These are phyloP conservation scores for Caenorhabditis japonica DNA, from an alignment of 2,888 invertebrate genomes.

Conservation along the genomic window DNA sequence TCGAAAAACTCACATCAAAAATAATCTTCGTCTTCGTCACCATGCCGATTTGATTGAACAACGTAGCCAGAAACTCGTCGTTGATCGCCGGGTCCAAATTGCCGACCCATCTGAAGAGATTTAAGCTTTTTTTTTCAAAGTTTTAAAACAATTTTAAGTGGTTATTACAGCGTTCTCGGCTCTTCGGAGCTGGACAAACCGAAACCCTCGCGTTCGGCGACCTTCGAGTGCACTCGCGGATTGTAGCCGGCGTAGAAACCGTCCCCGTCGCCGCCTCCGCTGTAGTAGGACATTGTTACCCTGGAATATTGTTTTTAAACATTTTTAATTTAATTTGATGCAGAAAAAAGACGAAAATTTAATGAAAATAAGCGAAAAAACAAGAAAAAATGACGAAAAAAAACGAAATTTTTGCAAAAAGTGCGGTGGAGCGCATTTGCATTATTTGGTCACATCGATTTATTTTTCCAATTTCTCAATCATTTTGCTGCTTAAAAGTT, in stretches of 20 bases:
- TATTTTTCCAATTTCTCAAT: neutral
- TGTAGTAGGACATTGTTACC: neutral
- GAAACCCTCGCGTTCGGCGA: slow-evolving; percentile 75
- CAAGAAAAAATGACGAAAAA: slow-evolving; percentile 7
- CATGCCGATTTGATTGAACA: slow-evolving; percentile 96
- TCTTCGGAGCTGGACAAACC: slow-evolving; percentile 67
- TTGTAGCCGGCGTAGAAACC: slow-evolving; percentile 64
- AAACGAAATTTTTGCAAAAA: slow-evolving; percentile 4
- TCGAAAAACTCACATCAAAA: slow-evolving; percentile 87
- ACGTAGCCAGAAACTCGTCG: slow-evolving; percentile 79
- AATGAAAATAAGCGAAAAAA: neutral
- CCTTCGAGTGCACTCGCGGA: slow-evolving; percentile 70
- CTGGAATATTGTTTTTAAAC: too few species aligned
- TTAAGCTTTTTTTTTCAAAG: neutral
- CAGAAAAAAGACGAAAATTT: neutral
- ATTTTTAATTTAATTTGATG: too few species aligned
- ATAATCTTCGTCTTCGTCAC: slow-evolving; percentile 99
- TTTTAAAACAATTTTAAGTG: neutral
- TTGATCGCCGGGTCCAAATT: slow-evolving; percentile 79
- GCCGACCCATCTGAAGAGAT: slow-evolving; percentile 80
- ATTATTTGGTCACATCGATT: neutral
- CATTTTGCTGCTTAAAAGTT: neutral
- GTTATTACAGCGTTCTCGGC: slow-evolving; percentile 71
- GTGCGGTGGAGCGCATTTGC: slow-evolving; percentile 32
- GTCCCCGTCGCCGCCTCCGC: slow-evolving; percentile 6